These are phyloP conservation scores for Diplogasteroides magnus DNA, from an alignment of 1,140 invertebrate genomes.

Conservation along the genomic window DNA sequence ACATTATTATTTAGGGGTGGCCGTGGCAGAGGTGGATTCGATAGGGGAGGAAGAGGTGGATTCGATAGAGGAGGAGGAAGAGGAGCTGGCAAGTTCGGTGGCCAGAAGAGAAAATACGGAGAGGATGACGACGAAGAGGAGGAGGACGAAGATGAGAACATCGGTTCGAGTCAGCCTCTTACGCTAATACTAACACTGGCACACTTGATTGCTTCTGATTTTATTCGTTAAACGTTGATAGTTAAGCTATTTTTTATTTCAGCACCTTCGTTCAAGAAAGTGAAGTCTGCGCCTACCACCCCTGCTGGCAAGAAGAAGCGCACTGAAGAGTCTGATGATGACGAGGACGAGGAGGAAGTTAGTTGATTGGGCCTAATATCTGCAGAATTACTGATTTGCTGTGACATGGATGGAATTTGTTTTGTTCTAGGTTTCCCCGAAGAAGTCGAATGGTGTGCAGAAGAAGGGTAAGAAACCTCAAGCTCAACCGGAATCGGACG, in stretches of 20 bases:
- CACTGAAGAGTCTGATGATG: slow-evolving; percentile 6
- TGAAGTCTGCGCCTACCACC: slow-evolving; percentile 12
- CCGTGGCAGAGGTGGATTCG: neutral
- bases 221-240: neutral
- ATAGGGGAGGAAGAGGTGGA: slow-evolving; percentile 11
- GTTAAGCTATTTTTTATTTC: neutral
- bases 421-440: too few relatives aligned
- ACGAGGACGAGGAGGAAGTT: slow-evolving; percentile 5
- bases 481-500: slow-evolving; percentile 14
- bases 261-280: slow-evolving; percentile 12
- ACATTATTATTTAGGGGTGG: neutral
- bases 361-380: neutral
- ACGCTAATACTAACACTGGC: too few relatives aligned
- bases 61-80: neutral
- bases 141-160: slow-evolving; percentile 5
- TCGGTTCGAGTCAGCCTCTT: neutral
- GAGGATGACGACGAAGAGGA: slow-evolving; percentile 22
- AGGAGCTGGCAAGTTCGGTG: neutral
- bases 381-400: neutral
- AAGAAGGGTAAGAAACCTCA: too few relatives aligned
- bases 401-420: too few relatives aligned
- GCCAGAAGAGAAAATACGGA: slow-evolving; percentile 16
- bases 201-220: neutral
- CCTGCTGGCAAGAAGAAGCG: slow-evolving; percentile 9
- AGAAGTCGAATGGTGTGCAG: too few relatives aligned